Evolutionary conservation across 2,888 invertebrate species (phyloP).

Genomic region (Phengaris arion): DNA sequence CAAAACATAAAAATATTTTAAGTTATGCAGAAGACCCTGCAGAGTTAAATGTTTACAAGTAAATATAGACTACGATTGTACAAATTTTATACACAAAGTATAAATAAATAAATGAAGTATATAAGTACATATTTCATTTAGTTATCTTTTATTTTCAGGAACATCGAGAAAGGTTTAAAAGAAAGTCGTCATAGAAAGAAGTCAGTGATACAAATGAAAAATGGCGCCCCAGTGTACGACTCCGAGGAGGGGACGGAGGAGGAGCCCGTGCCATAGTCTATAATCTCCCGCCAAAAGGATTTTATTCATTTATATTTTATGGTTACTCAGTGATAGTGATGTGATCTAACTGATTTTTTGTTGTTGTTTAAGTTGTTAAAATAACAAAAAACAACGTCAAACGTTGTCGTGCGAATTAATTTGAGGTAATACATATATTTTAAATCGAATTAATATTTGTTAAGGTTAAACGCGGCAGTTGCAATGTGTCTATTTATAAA

Average conservation of each 20-base stretch:
- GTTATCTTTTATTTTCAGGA: conserved; percentile 49
- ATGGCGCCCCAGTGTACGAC: conserved; percentile 76
- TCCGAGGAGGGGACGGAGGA: conserved; percentile 84
- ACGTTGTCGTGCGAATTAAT: conserved; percentile 23
- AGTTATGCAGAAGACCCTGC: too few species aligned
- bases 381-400: conserved; percentile 22
- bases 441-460: conserved; percentile 5
- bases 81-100: too few species aligned
- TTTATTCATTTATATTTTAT: conserved; percentile 43
- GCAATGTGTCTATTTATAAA: conserved; percentile 12
- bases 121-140: background rate
- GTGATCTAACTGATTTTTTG: conserved; percentile 28
- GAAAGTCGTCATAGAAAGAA: conserved; percentile 79
- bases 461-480: background rate
- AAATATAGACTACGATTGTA: too few species aligned
- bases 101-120: too few species aligned
- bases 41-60: too few species aligned
- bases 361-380: conserved; percentile 26
- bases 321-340: conserved; percentile 56
- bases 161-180: conserved; percentile 72
- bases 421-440: conserved; percentile 4
- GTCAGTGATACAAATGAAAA: conserved; percentile 79
- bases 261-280: conserved; percentile 80
- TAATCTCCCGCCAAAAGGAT: conserved; percentile 44
- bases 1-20: too few species aligned